These are phyloP conservation scores for Drosophila kambysellisi DNA, from an alignment of 2,888 invertebrate species.

Conservation along the genomic window DNA sequence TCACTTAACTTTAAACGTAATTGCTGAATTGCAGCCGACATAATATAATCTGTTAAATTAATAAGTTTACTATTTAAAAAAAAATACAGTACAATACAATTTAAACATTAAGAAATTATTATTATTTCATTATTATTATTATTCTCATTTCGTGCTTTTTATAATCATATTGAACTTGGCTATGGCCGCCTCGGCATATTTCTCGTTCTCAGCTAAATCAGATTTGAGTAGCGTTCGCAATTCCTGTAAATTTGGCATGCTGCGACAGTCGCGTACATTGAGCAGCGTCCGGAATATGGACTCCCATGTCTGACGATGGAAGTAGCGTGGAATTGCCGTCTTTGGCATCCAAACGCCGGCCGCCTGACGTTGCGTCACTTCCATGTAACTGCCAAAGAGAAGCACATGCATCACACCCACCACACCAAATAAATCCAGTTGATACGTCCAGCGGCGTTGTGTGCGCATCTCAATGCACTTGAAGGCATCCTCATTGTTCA, in stretches of 20 bases:
- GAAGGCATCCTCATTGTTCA: slow-evolving; percentile 89
- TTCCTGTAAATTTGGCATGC: slow-evolving; percentile 89
- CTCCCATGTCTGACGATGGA: slow-evolving; percentile 91
- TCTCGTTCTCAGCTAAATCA: slow-evolving; percentile 82
- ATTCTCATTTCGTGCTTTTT: slow-evolving; percentile 30
- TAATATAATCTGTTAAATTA: neutral
- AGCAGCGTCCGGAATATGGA: slow-evolving; percentile 92
- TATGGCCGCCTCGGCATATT: slow-evolving; percentile 79
- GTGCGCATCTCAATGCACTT: slow-evolving; percentile 96
- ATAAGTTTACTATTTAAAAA: neutral
- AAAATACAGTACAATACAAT: neutral
- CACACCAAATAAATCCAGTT: slow-evolving; percentile 95
- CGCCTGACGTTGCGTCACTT: slow-evolving; percentile 87
- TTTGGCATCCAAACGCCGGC: slow-evolving; percentile 81
- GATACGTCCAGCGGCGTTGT: slow-evolving; percentile 96
- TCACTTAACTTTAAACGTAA: neutral
- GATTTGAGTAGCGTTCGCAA: slow-evolving; percentile 80
- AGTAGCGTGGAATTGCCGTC: slow-evolving; percentile 86
- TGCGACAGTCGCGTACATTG: slow-evolving; percentile 92
- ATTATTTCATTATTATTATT: too few relatives aligned
- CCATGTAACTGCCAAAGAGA: slow-evolving; percentile 95
- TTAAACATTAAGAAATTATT: neutral
- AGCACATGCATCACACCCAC: slow-evolving; percentile 95
- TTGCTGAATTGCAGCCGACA: neutral
- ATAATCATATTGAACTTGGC: slow-evolving; percentile 81